Evolutionary conservation across 1,140 invertebrate genomes (phyloP).

Genomic region (Cataglyphis hispanica): DNA sequence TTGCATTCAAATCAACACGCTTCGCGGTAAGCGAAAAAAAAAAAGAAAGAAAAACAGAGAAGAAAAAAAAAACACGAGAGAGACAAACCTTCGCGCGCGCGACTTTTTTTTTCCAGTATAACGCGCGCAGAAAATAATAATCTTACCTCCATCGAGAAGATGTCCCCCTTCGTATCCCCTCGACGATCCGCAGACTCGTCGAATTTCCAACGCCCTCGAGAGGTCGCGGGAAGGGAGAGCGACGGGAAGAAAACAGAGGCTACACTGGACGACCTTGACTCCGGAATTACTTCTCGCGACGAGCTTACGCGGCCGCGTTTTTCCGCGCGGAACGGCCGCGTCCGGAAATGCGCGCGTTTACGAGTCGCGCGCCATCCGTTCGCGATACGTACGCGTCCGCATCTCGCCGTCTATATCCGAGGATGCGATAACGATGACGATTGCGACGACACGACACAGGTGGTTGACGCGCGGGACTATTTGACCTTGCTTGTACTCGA

Average conservation of each 20-base stretch:
- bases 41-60: too few relatives aligned
- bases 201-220: neutral
- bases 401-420: neutral
- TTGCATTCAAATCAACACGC: constrained; percentile 4
- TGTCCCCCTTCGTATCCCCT: neutral
- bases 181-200: neutral
- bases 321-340: neutral
- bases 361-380: neutral
- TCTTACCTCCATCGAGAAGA: constrained; percentile 30
- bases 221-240: neutral
- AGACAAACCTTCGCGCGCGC: neutral
- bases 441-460: constrained; percentile 35
- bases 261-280: constrained; percentile 41
- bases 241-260: neutral
- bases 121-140: neutral
- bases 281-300: neutral
- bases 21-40: neutral
- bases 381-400: neutral
- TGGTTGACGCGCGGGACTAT: constrained; percentile 10
- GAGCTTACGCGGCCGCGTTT: constrained; percentile 1
- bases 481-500: neutral
- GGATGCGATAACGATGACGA: constrained; percentile 3
- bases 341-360: neutral
- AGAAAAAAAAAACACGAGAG: too few relatives aligned
- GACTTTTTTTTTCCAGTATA: constrained; percentile 3